A percentile compares a stretch with the other conserved stretches of the same genome.
Conservation (phyloP, 2,888 invertebrate genomes). For the Fragum whitleyi region DNA sequence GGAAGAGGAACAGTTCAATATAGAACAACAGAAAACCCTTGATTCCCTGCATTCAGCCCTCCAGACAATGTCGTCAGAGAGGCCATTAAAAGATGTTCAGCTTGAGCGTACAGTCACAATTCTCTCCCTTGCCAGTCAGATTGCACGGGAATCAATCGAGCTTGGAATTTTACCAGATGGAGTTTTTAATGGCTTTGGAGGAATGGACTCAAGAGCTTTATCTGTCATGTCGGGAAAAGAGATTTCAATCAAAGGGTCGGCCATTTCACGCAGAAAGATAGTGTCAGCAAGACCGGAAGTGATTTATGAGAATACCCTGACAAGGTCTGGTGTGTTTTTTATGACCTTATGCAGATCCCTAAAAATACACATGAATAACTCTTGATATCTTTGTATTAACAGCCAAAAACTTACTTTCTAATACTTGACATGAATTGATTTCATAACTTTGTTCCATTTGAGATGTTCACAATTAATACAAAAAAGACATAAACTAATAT, state of each 20-base stretch:
- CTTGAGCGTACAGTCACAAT: conserved; percentile 74
- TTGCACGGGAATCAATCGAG: conserved; percentile 74
- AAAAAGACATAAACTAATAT: too few relatives aligned
- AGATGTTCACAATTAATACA: too few relatives aligned
- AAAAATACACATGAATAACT: too few relatives aligned
- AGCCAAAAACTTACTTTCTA: too few relatives aligned
- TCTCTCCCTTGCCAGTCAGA: conserved; percentile 75
- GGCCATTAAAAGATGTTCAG: conserved; percentile 66
- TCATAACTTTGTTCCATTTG: too few relatives aligned
- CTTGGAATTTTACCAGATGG: conserved; percentile 74
- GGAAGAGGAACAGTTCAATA: conserved; percentile 67
- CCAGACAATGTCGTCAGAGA: conserved; percentile 49
- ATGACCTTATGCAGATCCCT: too few relatives aligned
- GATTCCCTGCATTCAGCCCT: conserved; percentile 62
- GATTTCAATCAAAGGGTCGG: conserved; percentile 12
- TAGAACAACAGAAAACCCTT: conserved; percentile 63
- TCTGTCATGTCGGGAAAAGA: conserved; percentile 41
- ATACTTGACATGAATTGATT: too few relatives aligned
- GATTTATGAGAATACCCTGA: neutral
- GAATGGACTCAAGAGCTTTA: conserved; percentile 56
- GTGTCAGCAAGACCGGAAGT: conserved; percentile 5
- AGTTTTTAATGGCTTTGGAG: conserved; percentile 72
- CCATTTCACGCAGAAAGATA: neutral
- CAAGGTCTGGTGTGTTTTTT: neutral
- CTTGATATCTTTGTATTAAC: too few relatives aligned